These are phyloP conservation scores for Trinectes maculatus DNA, from an alignment of 2,113 vertebrate species.

Conservation along the genomic window DNA sequence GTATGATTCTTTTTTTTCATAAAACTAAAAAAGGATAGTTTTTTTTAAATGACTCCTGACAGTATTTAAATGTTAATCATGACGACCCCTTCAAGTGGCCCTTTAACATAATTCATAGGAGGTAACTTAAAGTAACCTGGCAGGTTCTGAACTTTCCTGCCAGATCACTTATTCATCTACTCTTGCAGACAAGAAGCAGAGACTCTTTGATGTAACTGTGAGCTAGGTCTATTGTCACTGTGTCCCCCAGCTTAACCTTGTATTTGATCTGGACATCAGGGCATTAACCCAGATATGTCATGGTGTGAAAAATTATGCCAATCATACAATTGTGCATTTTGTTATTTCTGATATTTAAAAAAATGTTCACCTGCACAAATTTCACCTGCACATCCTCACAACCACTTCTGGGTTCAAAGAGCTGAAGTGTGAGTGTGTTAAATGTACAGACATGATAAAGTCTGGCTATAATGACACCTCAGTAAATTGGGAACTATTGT, in stretches of 20 bases:
- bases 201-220: conserved; percentile 43
- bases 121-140: neutral
- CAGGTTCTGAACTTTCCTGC: conserved; percentile 23
- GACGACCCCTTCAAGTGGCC: too few relatives aligned
- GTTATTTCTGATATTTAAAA: too few relatives aligned
- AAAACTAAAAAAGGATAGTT: neutral
- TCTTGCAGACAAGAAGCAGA: conserved; percentile 20
- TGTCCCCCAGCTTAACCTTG: conserved; percentile 34
- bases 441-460: too few relatives aligned
- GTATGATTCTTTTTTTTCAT: too few relatives aligned
- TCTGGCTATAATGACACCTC: too few relatives aligned
- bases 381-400: too few relatives aligned
- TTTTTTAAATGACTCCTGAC: too few relatives aligned
- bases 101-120: conserved; percentile 21
- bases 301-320: neutral
- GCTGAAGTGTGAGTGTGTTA: too few relatives aligned
- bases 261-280: neutral
- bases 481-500: too few relatives aligned
- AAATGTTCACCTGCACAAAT: too few relatives aligned
- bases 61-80: conserved; percentile 3
- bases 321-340: too few relatives aligned
- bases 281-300: neutral
- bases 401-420: too few relatives aligned
- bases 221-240: conserved; percentile 7
- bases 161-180: conserved; percentile 38